Conservation (phyloP, 2,113 vertebrate genomes). For the Rynchops niger region DNA sequence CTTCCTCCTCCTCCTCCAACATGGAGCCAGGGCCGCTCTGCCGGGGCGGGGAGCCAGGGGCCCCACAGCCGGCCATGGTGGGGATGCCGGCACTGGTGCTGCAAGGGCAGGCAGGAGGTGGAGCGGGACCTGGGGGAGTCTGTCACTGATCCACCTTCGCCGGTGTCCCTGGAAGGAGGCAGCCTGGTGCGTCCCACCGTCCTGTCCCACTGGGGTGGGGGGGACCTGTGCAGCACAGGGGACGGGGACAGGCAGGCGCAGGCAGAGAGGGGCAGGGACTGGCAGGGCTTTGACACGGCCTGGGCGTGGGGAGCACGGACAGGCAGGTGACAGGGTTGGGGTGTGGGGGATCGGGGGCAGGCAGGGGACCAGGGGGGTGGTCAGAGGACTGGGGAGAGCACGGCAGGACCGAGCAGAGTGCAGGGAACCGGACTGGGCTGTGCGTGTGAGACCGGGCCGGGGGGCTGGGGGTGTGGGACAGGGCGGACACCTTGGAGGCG, state of each 20-base stretch:
- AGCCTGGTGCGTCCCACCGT: neutral
- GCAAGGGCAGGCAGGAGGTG: neutral
- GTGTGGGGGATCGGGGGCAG: too few species aligned
- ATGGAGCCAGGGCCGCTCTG: neutral
- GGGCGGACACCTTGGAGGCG: neutral
- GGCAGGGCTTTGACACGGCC: neutral
- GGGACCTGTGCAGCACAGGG: too few species aligned
- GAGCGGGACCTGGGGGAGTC: neutral
- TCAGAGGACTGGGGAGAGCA: neutral
- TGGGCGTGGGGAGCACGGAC: neutral
- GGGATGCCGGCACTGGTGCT: neutral
- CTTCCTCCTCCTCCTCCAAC: neutral
- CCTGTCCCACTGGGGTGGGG: neutral
- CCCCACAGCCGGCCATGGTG: neutral
- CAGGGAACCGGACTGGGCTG: neutral
- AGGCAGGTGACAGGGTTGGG: neutral
- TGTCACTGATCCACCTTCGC: neutral
- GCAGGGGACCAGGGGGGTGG: neutral
- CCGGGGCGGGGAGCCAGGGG: neutral
- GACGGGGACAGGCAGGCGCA: neutral
- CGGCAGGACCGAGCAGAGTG: neutral
- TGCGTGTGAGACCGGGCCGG: neutral
- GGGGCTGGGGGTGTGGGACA: neutral
- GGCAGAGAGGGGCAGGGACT: neutral
- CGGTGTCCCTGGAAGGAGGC: neutral